Conservation (phyloP, 2,113 vertebrate genomes). For the Tylochromis polylepis region DNA sequence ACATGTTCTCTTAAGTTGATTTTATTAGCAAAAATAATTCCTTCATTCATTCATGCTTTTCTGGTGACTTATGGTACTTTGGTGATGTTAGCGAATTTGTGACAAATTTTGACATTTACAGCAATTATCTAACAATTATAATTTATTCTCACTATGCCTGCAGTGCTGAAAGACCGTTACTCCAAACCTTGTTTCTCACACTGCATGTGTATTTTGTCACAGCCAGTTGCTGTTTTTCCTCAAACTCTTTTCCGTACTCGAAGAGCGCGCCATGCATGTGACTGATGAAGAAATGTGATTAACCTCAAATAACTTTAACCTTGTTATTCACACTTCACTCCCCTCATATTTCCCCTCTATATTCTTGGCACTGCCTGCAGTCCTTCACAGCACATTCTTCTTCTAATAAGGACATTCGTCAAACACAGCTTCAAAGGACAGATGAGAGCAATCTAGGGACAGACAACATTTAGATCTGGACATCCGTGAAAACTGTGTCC, state of each 20-base stretch:
- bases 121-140: background rate
- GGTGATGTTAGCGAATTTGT: background rate
- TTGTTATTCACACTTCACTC: slow-evolving; percentile 25
- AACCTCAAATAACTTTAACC: background rate
- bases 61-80: background rate
- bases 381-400: slow-evolving; percentile 35
- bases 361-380: background rate
- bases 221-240: background rate
- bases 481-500: background rate
- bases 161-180: background rate
- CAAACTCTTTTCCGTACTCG: background rate
- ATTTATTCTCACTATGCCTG: background rate
- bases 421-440: slow-evolving; percentile 17
- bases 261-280: background rate
- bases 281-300: slow-evolving; percentile 8
- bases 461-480: background rate
- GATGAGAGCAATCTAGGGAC: slow-evolving; percentile 8
- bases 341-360: background rate
- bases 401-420: slow-evolving; percentile 27
- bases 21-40: background rate
- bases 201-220: background rate
- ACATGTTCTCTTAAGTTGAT: background rate
- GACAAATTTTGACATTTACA: background rate
- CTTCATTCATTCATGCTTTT: background rate
- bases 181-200: background rate